Percentiles rank a stretch among this genome's conserved stretches.
phyloP scores from a whole-genome alignment of 2,888 invertebrate species.

The Cheilosia variabilis region DNA sequence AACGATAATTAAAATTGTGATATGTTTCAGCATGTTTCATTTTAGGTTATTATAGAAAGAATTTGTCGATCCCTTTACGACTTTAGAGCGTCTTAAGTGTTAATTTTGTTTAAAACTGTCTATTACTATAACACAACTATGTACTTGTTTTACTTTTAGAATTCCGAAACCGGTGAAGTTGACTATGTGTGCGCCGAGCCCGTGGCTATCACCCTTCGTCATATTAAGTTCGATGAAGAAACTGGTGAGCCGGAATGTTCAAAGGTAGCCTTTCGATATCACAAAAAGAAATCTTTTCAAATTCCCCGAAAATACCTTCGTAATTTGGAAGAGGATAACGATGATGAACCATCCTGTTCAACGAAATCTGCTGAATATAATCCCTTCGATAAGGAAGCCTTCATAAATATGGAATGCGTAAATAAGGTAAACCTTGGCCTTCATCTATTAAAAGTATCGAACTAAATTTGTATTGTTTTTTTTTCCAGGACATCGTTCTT shows the following conservation, averaged over 20 bases:
- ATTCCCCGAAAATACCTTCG: constrained; percentile 81
- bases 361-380: constrained; percentile 60
- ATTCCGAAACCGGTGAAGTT: constrained; percentile 82
- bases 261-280: constrained; percentile 80
- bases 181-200: constrained; percentile 78
- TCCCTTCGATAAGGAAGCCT: constrained; percentile 78
- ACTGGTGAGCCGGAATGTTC: constrained; percentile 82
- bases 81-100: too few relatives aligned
- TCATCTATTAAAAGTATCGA: background rate
- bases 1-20: too few relatives aligned
- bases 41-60: too few relatives aligned
- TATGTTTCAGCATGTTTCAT: too few relatives aligned
- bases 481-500: constrained; percentile 81
- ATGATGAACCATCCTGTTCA: constrained; percentile 63
- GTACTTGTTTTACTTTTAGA: constrained; percentile 76
- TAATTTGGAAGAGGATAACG: constrained; percentile 29
- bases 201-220: constrained; percentile 75
- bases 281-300: constrained; percentile 81
- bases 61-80: too few relatives aligned
- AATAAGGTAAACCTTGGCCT: constrained; percentile 78
- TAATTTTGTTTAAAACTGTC: background rate
- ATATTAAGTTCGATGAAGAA: constrained; percentile 81
- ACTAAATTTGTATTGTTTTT: constrained; percentile 2
- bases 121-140: background rate
- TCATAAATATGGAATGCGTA: constrained; percentile 81